Evolutionary conservation across 1,140 invertebrate species (phyloP), one percentile per base, ranked within the genome.

Genomic region (Aphelenchoides avenae): DNA sequence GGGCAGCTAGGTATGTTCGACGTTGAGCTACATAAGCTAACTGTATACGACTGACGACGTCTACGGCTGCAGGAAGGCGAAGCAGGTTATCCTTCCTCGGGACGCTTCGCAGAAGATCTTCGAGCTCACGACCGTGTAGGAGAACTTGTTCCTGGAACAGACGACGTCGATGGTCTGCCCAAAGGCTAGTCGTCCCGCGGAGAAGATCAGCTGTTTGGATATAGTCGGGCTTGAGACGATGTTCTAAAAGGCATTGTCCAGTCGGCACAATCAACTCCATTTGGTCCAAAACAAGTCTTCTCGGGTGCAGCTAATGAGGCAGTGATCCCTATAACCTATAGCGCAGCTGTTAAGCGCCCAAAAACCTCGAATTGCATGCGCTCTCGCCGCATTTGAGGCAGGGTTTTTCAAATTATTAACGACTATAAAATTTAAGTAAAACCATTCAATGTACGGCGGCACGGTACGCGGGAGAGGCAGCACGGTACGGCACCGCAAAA

Each of bases 191-290:
- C 65, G 54, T 3, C 64, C 65, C 3, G 65, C 65, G 31, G 52
- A 59, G 64, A 68, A 68, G 13, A 68, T 68, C n/a, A 68, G 36
- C 40, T 68, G 65, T 40, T 68, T 68, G n/a, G 61, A 68, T 13
- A 68, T 68, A 22, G 65, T 72, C 26, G 65, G 69, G 31, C 62
- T 71, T 13, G 62, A 63, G 15, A 68, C 65, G 44, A 71, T 68
- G 37, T 68, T 68, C 65, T 67, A 37, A 72, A 67, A 44, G 18
- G n/a, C 22, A 11, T 13, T 18, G n/a, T 24, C 15, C 6, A 71
- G 20, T 11, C 9, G 5, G 6, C 22, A n/a, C 4, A 37, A 5
- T 24, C 3, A 5, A 22, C 43, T 18, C 9, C 37, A 61, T 37
- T 18, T 30, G 54, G 22, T 29, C 26, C n/a, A n/a, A n/a, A n/a